Base-by-base conservation (phyloP, 2,797 vertebrate species). In the Poecilia gillii region DNA sequence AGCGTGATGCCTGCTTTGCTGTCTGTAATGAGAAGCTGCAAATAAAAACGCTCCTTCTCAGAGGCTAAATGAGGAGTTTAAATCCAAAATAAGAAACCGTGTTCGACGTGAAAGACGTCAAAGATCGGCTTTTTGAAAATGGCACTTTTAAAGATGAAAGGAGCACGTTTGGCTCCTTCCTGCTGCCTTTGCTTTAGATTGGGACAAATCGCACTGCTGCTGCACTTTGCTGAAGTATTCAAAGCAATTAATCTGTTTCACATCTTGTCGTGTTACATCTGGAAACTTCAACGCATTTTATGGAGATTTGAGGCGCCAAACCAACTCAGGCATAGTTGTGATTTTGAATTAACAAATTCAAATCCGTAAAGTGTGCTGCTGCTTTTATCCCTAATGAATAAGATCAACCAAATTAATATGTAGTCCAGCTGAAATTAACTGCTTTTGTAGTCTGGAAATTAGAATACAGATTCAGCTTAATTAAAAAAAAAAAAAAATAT, bases 1-100 rank as follows among this genome's bases (percentile, higher is more conserved):
- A 74, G 80, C 47, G 20, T 74, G 62, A 90, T 73, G 80, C 85
- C 80, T 31, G 81, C 86, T 84, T 84, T 84, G 88, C 87, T 79
- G 85, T 84, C 79, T 74, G 2, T 62, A 43, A 71, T 59, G 73
- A 84, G 80, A 81, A 77, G 33, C 57, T 33, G 84, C 66, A 84
- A 85, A 88, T 87, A 78, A 79, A 83, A 75, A 49, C 79, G 84
- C 84, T 78, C 41, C 33, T 81, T 78, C 57, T 77, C 23, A 23
- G 73, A 77, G 0, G 18, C 18, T 0, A 46, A 80, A 73, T 68
- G 41, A 83, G 53, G 74, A 41, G 75, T 83, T 85, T 83, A 68
- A 73, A 79, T 51, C 62, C 59, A 75, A 47, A 90, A 87, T 85
- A 16, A 81, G 66, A 73, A 45, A 7, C 75, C 16, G 66, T 73